Percentiles rank a stretch among this genome's conserved stretches.
phyloP scores from a whole-genome alignment of 2,113 vertebrate species.

The Polyodon spathula region DNA sequence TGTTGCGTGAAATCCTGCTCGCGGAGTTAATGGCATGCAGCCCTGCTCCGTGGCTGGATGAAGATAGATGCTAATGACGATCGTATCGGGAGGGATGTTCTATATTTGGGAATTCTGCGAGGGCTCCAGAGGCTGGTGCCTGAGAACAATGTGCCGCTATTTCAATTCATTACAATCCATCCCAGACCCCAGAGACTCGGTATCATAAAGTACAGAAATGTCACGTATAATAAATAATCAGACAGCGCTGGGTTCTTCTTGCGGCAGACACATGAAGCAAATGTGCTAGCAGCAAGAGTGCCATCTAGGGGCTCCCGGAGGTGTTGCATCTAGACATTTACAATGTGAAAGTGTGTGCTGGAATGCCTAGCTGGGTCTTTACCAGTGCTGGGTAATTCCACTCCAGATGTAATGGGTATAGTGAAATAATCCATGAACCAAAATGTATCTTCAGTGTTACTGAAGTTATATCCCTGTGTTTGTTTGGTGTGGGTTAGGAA shows the following conservation, averaged over 20 bases:
- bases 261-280: not conserved
- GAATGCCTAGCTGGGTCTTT: too few relatives aligned
- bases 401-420: too few relatives aligned
- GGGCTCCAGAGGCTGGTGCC: not conserved
- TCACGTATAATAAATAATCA: not conserved
- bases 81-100: not conserved
- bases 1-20: slow-evolving; percentile 35
- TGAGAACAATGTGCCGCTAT: slow-evolving; percentile 4
- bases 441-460: too few relatives aligned
- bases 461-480: too few relatives aligned
- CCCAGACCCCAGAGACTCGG: not conserved
- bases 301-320: slow-evolving; percentile 28
- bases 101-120: not conserved
- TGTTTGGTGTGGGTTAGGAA: not conserved
- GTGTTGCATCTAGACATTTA: too few relatives aligned
- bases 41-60: slow-evolving; percentile 14
- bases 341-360: too few relatives aligned
- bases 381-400: too few relatives aligned
- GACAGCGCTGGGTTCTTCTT: not conserved
- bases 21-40: slow-evolving; percentile 30
- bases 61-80: slow-evolving; percentile 17
- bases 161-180: slow-evolving; percentile 3
- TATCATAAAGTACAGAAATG: not conserved
- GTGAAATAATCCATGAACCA: too few relatives aligned
- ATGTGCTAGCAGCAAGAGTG: slow-evolving; percentile 12